Conservation (phyloP, 2,888 invertebrate species). For the Leptarthrus brevirostris region DNA sequence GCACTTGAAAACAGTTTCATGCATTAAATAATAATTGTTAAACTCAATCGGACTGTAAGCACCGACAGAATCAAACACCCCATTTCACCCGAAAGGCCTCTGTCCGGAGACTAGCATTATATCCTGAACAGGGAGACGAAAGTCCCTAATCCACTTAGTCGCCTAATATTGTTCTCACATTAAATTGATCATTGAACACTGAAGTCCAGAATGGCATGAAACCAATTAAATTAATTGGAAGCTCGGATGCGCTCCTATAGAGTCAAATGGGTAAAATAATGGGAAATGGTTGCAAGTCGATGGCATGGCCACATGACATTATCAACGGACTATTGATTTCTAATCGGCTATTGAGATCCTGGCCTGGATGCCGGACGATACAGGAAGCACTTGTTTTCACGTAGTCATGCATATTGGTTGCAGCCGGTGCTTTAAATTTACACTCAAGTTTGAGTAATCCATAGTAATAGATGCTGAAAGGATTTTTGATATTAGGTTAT, state of each 20-base stretch:
- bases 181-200: constrained; percentile 66
- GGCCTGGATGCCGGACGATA: not conserved
- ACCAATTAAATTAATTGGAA: constrained; percentile 49
- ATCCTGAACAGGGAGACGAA: not conserved
- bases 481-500: too few relatives aligned
- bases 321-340: constrained; percentile 50
- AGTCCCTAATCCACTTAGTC: constrained; percentile 51
- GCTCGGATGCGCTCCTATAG: constrained; percentile 20
- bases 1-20: not conserved
- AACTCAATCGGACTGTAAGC: constrained; percentile 24
- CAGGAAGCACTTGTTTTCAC: too few relatives aligned
- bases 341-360: constrained; percentile 39
- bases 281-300: constrained; percentile 38
- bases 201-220: constrained; percentile 40
- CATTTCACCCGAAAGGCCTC: constrained; percentile 28
- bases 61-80: constrained; percentile 41
- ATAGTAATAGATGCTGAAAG: too few relatives aligned
- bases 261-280: constrained; percentile 22
- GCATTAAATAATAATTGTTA: constrained; percentile 35
- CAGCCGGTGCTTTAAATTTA: too few relatives aligned
- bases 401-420: constrained; percentile 13
- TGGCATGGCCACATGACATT: constrained; percentile 34
- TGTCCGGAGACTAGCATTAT: not conserved
- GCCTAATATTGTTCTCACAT: constrained; percentile 66
- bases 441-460: too few relatives aligned